These are phyloP conservation scores for Acromyrmex heyeri DNA, from an alignment of 1,140 invertebrate species.

Conservation along the genomic window DNA sequence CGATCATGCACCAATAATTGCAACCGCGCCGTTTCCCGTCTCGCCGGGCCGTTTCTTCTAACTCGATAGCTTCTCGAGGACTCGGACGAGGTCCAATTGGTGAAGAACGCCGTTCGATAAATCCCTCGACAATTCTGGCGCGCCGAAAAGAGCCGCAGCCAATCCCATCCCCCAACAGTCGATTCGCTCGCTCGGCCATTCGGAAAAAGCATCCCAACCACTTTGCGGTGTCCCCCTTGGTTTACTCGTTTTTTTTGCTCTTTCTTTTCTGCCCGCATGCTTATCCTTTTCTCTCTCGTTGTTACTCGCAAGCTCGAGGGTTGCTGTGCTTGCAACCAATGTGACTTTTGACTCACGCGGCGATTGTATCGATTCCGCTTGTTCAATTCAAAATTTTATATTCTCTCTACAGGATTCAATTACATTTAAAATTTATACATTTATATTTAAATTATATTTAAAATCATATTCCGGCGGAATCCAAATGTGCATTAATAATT, in stretches of 20 bases:
- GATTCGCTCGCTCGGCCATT: conserved; percentile 55
- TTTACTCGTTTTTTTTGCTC: conserved; percentile 52
- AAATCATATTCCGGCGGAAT: not conserved
- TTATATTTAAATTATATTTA: conserved; percentile 20
- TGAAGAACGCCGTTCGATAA: conserved; percentile 53
- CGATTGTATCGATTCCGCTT: conserved; percentile 15
- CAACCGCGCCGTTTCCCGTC: conserved; percentile 4
- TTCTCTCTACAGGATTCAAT: not conserved
- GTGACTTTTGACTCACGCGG: conserved; percentile 17
- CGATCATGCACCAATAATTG: conserved; percentile 52
- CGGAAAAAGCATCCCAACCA: conserved; percentile 65
- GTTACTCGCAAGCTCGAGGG: conserved; percentile 21
- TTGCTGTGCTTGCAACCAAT: conserved; percentile 19
- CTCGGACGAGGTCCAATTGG: conserved; percentile 40
- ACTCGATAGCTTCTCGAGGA: conserved; percentile 52
- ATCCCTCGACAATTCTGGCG: conserved; percentile 52
- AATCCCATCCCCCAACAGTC: conserved; percentile 59
- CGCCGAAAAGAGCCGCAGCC: conserved; percentile 55
- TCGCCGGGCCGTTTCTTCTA: conserved; percentile 29
- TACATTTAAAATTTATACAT: not conserved
- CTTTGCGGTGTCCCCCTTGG: conserved; percentile 60
- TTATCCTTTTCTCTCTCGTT: not conserved
- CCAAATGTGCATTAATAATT: conserved; percentile 21
- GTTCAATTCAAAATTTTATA: not conserved
- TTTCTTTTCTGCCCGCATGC: not conserved